Base-by-base conservation (phyloP, 2,797 vertebrate species). In the Pseudochromis fuscus region DNA sequence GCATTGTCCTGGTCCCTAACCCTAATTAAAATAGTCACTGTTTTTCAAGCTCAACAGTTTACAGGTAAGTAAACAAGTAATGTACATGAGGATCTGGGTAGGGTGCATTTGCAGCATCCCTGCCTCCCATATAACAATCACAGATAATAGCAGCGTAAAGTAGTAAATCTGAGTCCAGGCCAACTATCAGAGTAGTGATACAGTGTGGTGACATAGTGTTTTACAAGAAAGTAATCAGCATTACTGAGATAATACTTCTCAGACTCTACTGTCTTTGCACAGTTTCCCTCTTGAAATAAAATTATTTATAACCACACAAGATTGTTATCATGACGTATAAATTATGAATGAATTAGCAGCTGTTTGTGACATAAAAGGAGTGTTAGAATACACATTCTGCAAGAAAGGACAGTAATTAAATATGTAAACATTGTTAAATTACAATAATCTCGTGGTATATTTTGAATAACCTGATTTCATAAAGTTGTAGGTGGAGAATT, bases 91-190 rank as follows among this genome's bases (percentile, higher is more conserved):
- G 40, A 27, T 37, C 12, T 52, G 13, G 24, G 38, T 33, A 70
- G 55, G 24, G 24, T 67, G 28, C 64, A 45, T 63, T 6, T 57
- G 40, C 33, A 60, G 64, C 50, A 42, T 51, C 46, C 45, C 59
- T 37, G 4, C 37, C n/a, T 49, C 5, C 21, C 19, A 31, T 58
- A n/a, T 70, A 42, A 74, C 57, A 82, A 71, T 78, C 44, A 67
- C 33, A 71, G 27, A 68, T 64, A 70, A 75, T 63, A 75, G 85
- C 85, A 89, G 63, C 68, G 1, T 65, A 30, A 61, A 67, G 5
- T 38, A 25, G 16, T 31, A 21, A 71, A 60, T 72, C 48, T 71
- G 69, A 79, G 67, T 60, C 21, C 33, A 75, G 61, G 64, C 19
- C 44, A 72, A 67, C 51, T 48, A 51, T 72, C 62, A 72, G 31